These are phyloP conservation scores for Podarcis lilfordi DNA, from an alignment of 2,797 vertebrate species.

Conservation along the genomic window DNA sequence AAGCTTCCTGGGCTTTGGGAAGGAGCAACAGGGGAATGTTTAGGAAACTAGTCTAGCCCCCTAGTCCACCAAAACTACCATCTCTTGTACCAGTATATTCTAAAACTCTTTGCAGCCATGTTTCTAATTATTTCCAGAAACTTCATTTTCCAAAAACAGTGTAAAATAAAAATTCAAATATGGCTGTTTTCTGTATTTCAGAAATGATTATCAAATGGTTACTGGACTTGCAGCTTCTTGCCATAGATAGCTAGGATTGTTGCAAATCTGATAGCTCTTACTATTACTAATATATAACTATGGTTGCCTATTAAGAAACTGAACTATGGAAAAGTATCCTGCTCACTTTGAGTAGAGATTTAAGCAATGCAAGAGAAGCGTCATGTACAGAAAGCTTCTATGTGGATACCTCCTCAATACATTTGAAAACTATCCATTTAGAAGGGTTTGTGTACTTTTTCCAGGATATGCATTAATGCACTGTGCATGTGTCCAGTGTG, in stretches of 20 bases:
- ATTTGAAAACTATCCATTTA: not conserved
- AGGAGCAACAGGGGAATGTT: too few species aligned
- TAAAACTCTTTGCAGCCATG: not conserved
- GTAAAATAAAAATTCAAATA: not conserved
- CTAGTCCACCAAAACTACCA: not conserved
- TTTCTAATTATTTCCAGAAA: not conserved
- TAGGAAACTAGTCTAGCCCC: too few species aligned
- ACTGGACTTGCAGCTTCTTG: not conserved
- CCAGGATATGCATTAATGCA: not conserved
- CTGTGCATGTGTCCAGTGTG: too few species aligned
- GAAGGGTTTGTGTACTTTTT: not conserved
- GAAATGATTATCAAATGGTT: not conserved
- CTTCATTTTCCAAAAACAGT: not conserved
- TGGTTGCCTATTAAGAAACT: not conserved
- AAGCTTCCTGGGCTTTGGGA: too few species aligned
- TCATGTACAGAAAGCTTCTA: not conserved
- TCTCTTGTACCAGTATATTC: not conserved
- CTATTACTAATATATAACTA: too few species aligned
- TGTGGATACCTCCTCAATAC: not conserved
- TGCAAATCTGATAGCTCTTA: too few species aligned
- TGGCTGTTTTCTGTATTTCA: not conserved
- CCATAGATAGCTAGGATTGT: not conserved
- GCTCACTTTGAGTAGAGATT: not conserved
- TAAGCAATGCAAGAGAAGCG: not conserved
- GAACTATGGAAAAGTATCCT: not conserved